Evolutionary conservation across 2,797 vertebrate genomes (phyloP), one percentile per base, ranked within the genome.

Genomic region (Sebastolobus altivelis): DNA sequence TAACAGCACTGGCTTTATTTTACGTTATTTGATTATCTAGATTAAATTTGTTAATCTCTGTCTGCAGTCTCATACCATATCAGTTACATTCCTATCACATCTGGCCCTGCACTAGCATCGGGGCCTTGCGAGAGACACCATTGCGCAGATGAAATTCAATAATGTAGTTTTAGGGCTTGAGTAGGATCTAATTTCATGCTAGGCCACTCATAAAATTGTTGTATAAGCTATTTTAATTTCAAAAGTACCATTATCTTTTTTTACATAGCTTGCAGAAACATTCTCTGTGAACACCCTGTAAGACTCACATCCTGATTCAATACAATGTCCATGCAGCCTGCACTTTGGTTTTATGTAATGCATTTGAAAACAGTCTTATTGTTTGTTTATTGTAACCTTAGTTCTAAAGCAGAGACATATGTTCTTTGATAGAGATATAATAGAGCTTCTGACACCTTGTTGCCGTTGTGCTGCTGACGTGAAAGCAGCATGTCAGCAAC

Each of bases 151-250:
- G 69, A 85, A 94, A 95, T 93, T 93, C 92, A 93, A 94, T 95
- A 94, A 94, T 79, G 80, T 58, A 61, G 87, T 92, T 93, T 93
- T 85, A 87, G 87, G 90, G 90, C 88, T 90, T 52, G 84, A 77
- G 81, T 83, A 88, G 89, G 88, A 94, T 94, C 88, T 94, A 89
- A 95, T 95, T 95, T 95, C 94, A 95, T 93, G 94, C 94, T 94
- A 94, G 89, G 79, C 92, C 92, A 93, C 92, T 95, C 89, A 88
- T 93, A 91, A 94, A 94, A 95, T 92, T 87, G 82, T 92, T 87
- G 85, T 88, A 86, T 87, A 85, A 93, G 85, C 86, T 65, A 79
- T 83, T 89, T 88, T 91, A 88, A 94, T 94, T 93, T 88, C 69
- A 87, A 91, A 91, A 89, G 88, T 78, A 88, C 80, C 79, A 87